Evolutionary conservation across 2,888 invertebrate species (phyloP).

Genomic region (Drosophila meridiana): DNA sequence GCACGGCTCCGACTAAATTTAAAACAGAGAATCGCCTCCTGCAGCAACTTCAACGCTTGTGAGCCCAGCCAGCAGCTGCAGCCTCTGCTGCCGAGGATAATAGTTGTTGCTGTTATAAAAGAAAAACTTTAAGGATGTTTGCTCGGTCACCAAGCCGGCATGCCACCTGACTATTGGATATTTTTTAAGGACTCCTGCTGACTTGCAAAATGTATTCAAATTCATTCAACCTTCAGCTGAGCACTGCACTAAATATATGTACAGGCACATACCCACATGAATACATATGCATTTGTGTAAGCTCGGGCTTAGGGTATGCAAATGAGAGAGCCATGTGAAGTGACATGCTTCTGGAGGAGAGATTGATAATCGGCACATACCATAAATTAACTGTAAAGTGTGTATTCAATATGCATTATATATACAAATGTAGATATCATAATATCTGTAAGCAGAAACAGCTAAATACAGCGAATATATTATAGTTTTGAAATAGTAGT

Average conservation of each 20-base stretch:
- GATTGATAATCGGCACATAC: slow-evolving; percentile 46
- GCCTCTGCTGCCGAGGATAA: slow-evolving; percentile 18
- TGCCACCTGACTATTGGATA: slow-evolving; percentile 11
- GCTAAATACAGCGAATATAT: not conserved
- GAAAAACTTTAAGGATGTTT: slow-evolving; percentile 36
- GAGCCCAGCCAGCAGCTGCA: slow-evolving; percentile 13
- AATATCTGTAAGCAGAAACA: not conserved
- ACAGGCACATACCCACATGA: slow-evolving; percentile 12
- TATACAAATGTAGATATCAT: not conserved
- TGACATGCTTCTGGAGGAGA: slow-evolving; percentile 18
- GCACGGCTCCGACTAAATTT: slow-evolving; percentile 23
- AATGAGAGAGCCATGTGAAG: slow-evolving; percentile 35
- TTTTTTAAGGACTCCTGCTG: slow-evolving; percentile 41
- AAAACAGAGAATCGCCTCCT: slow-evolving; percentile 42
- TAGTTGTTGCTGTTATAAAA: slow-evolving; percentile 37
- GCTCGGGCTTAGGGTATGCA: slow-evolving; percentile 39
- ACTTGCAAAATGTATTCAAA: slow-evolving; percentile 74
- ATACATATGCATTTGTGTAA: slow-evolving; percentile 11
- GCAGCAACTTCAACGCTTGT: slow-evolving; percentile 34
- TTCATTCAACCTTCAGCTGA: slow-evolving; percentile 70
- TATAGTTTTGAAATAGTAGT: too few species aligned
- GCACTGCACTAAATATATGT: slow-evolving; percentile 56
- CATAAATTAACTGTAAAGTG: not conserved
- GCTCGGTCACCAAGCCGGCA: slow-evolving; percentile 31
- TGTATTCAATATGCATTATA: not conserved